phyloP scores from a whole-genome alignment of 53 echinoderm and acorn worm genomes.

The Arbacia lixula region DNA sequence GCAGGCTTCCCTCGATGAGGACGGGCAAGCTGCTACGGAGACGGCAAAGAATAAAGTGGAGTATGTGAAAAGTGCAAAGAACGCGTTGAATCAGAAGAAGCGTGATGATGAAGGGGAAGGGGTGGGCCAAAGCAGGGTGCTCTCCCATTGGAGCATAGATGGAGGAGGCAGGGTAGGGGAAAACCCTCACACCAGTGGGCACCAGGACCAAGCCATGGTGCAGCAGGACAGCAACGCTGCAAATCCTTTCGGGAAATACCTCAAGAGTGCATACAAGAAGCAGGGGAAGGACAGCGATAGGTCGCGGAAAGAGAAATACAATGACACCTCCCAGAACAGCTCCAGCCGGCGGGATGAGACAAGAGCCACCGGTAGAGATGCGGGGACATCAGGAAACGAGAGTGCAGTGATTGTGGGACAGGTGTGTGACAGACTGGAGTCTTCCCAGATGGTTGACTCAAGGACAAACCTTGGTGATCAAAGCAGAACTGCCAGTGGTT shows the following conservation, averaged over 20 bases:
- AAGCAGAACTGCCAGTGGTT: background rate
- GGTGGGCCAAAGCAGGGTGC: conserved; percentile 18
- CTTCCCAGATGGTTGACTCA: background rate
- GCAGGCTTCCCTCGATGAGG: conserved; percentile 5
- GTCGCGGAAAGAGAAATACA: conserved; percentile 1
- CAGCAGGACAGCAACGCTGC: conserved; percentile 8
- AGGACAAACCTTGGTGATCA: conserved; percentile 5
- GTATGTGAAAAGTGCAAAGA: conserved; percentile 36
- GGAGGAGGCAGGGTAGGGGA: no score
- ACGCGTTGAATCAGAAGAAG: conserved; percentile 16
- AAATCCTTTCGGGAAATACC: conserved; percentile 52
- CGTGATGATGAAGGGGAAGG: background rate
- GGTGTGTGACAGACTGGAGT: background rate
- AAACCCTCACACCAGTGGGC: background rate
- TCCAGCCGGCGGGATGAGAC: background rate
- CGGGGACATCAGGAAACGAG: conserved; percentile 1
- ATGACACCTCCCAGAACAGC: background rate
- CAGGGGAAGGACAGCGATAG: conserved; percentile 9
- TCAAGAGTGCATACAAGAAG: conserved; percentile 57
- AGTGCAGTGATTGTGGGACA: background rate
- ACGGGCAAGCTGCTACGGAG: background rate
- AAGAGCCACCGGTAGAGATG: background rate
- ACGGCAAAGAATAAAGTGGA: background rate
- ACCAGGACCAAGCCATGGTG: background rate
- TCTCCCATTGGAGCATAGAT: conserved; percentile 47